Conservation (phyloP, 1,140 invertebrate genomes). For the Drosophila repletoides region DNA sequence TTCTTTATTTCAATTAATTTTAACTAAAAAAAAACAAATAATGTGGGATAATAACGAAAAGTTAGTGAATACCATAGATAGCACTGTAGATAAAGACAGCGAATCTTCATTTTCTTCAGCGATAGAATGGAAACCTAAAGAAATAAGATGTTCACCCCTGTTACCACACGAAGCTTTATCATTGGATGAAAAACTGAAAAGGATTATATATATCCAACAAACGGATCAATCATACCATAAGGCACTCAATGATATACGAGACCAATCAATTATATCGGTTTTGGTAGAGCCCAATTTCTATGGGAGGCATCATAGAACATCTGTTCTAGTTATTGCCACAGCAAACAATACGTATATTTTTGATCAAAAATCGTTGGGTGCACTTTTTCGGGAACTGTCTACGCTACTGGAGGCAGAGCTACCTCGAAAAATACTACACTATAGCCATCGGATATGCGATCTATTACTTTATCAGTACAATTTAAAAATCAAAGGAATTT, state of each 20-base stretch:
- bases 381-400: conserved; percentile 32
- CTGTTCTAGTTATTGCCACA: conserved; percentile 48
- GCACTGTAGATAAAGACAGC: no score
- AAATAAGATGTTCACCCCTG: no score
- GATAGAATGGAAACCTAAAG: no score
- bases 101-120: no score
- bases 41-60: no score
- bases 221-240: conserved; percentile 38
- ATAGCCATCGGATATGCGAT: conserved; percentile 51
- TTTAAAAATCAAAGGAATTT: conserved; percentile 37
- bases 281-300: conserved; percentile 60
- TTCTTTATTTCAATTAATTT: no score
- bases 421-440: conserved; percentile 55
- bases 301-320: conserved; percentile 37
- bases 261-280: conserved; percentile 42
- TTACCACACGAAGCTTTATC: conserved; percentile 15
- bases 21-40: no score
- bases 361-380: conserved; percentile 47
- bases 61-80: no score
- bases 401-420: conserved; percentile 26
- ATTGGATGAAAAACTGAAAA: conserved; percentile 23
- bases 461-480: conserved; percentile 26
- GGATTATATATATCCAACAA: conserved; percentile 42
- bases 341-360: conserved; percentile 45
- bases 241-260: conserved; percentile 39